These are phyloP conservation scores for Allobates femoralis DNA, from an alignment of 2,797 vertebrate species.

Conservation along the genomic window DNA sequence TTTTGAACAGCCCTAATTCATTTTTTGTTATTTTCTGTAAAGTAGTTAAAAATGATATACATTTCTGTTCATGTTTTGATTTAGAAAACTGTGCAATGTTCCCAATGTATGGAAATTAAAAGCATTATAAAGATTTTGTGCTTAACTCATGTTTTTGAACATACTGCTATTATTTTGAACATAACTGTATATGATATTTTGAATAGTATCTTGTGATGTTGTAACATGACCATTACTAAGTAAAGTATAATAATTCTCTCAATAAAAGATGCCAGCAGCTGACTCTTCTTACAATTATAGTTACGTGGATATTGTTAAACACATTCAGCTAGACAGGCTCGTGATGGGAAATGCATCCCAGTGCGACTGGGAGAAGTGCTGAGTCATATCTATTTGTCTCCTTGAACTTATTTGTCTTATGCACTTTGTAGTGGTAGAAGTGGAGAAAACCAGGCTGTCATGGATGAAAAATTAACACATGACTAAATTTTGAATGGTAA, in stretches of 20 bases:
- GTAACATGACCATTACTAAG: too few species aligned
- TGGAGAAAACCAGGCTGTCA: slow-evolving; percentile 14
- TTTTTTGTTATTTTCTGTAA: too few species aligned
- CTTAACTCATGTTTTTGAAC: too few species aligned
- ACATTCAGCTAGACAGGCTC: background rate
- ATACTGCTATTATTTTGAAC: too few species aligned
- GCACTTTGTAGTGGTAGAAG: slow-evolving; percentile 24
- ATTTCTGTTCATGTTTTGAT: too few species aligned
- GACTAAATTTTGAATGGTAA: background rate
- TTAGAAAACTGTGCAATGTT: too few species aligned
- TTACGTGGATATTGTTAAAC: slow-evolving; percentile 4
- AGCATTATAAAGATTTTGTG: too few species aligned
- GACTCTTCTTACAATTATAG: background rate
- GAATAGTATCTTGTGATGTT: too few species aligned
- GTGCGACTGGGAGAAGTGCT: slow-evolving; percentile 5
- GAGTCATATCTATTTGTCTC: slow-evolving; percentile 28
- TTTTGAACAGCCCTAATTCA: too few species aligned
- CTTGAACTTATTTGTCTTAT: slow-evolving; percentile 42
- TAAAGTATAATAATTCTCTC: background rate
- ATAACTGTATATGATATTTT: too few species aligned
- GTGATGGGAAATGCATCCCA: slow-evolving; percentile 17
- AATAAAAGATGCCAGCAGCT: background rate
- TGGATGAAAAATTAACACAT: slow-evolving; percentile 37
- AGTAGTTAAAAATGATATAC: too few species aligned
- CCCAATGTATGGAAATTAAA: too few species aligned